Base-by-base conservation (phyloP, 2,888 invertebrate genomes). In the Onthophagus sagittarius region DNA sequence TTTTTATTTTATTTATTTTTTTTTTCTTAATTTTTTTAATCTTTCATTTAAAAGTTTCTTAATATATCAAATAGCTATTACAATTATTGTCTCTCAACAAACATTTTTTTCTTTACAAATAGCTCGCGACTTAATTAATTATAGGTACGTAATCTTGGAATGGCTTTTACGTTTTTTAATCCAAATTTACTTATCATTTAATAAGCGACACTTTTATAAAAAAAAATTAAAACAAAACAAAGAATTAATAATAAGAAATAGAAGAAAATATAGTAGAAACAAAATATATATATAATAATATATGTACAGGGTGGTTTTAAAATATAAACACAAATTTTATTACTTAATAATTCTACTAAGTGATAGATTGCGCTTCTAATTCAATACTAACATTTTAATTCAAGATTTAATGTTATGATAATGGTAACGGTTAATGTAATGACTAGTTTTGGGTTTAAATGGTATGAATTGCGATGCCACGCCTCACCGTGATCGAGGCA, bases 111-210 rank as follows among this genome's bases (percentile, higher is more conserved):
- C 23, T 80, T 82, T 80, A 81, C 80, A 78, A 77, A 77, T 82
- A 83, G 81, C 80, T 83, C 83, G 80, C 84, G 84, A n/a, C 67
- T 80, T 82, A 82, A 80, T 80, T 83, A 23, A 23, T 23, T 23
- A 23, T 23, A 85, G 85, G 85, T 85, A 85, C 85, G 80, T 81
- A 85, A 84, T 85, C 72, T 85, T 85, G 85, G 85, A 85, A 85
- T 85, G 85, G 81, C 83, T 83, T 78, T 76, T 77, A 74, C 73
- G 13, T 63, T 72, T 73, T 69, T 62, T 23, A 74, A 62, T 73
- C 63, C 70, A 39, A 74, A 62, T 64, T 64, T 69, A 65, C 62
- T 31, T 72, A 64, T 67, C 31, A 9, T 64, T 64, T 15, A 15
- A 53, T 53, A 62, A 62, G 31, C 15, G 13, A 70, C 15, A 64